These are phyloP conservation scores for Lymantria dispar DNA, from an alignment of 2,888 invertebrate genomes.

Conservation along the genomic window DNA sequence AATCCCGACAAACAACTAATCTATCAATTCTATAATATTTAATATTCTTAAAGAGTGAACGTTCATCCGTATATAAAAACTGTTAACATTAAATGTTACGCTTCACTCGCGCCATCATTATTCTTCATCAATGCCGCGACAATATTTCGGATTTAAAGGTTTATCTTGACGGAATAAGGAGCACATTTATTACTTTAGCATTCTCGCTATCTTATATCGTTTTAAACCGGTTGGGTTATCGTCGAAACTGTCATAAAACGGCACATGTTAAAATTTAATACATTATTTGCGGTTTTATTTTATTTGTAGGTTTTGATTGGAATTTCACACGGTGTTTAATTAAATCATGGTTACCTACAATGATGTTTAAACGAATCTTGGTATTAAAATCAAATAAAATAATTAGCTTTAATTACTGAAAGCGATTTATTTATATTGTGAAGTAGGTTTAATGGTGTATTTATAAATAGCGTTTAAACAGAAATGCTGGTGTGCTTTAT, in stretches of 20 bases:
- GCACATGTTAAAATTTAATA: not conserved
- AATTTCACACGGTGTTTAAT: too few relatives aligned
- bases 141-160: constrained; percentile 48
- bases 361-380: too few relatives aligned
- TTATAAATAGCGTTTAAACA: too few relatives aligned
- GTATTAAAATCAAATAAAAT: too few relatives aligned
- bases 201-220: constrained; percentile 9
- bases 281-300: too few relatives aligned
- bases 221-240: constrained; percentile 14
- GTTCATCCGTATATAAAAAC: constrained; percentile 17
- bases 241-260: constrained; percentile 1
- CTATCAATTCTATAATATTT: not conserved
- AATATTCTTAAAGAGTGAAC: not conserved
- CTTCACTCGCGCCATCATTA: constrained; percentile 36
- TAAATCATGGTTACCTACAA: too few relatives aligned
- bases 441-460: too few relatives aligned
- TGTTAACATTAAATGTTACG: constrained; percentile 26
- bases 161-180: constrained; percentile 33
- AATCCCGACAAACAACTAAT: too few relatives aligned
- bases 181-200: constrained; percentile 39
- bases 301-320: too few relatives aligned
- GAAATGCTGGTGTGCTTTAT: too few relatives aligned
- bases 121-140: constrained; percentile 52
- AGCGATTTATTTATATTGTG: too few relatives aligned
- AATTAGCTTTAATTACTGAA: too few relatives aligned